Conservation (phyloP, 64 coral and sea anemone species). For the Dendrophyllia cribrosa region DNA sequence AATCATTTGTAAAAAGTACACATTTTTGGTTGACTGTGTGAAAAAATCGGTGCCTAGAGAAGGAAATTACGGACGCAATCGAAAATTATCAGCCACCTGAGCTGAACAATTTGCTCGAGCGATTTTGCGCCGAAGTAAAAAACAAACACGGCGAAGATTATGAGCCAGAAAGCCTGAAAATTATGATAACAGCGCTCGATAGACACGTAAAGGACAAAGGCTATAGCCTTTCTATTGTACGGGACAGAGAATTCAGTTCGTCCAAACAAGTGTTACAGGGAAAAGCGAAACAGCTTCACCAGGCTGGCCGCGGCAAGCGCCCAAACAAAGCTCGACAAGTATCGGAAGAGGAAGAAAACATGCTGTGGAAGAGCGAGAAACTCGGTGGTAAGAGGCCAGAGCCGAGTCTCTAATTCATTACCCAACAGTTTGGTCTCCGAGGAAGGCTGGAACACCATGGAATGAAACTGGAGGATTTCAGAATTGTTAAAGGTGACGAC, state of each 20-base stretch:
- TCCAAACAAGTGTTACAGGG: slow-evolving; percentile 41
- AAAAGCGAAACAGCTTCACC: slow-evolving; percentile 39
- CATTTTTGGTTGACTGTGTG: too few species aligned
- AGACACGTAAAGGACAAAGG: too few species aligned
- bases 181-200: slow-evolving; percentile 9
- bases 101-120: too few species aligned
- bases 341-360: not conserved
- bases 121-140: too few species aligned
- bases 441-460: slow-evolving; percentile 32
- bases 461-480: slow-evolving; percentile 28
- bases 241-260: slow-evolving; percentile 37
- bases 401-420: slow-evolving; percentile 35
- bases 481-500: slow-evolving; percentile 1
- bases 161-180: slow-evolving; percentile 5
- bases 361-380: slow-evolving; percentile 19
- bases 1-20: too few species aligned
- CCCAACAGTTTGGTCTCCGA: slow-evolving; percentile 45
- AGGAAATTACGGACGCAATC: too few species aligned
- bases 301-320: not conserved
- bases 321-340: slow-evolving; percentile 36
- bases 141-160: too few species aligned
- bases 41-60: too few species aligned
- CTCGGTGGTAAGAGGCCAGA: not conserved
- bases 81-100: too few species aligned
- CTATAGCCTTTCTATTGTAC: too few species aligned